Conservation (phyloP, 2,888 invertebrate species). For the Drosophila atripex region DNA sequence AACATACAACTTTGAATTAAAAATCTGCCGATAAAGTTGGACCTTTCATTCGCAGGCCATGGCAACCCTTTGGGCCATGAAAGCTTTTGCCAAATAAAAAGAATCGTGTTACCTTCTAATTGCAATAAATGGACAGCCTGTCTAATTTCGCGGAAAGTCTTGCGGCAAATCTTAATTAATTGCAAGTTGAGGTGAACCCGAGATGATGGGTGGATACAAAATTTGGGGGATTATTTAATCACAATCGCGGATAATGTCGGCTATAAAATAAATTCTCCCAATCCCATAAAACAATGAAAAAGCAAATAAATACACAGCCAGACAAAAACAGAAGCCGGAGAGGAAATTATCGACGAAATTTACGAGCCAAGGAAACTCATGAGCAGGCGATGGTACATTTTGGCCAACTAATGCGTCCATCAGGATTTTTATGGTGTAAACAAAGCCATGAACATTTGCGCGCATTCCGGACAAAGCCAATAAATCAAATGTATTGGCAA, state of each 20-base stretch:
- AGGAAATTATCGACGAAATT: slow-evolving; percentile 39
- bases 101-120: slow-evolving; percentile 19
- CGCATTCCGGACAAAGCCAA: slow-evolving; percentile 52
- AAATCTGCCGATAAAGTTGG: slow-evolving; percentile 44
- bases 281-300: slow-evolving; percentile 32
- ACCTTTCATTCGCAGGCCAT: slow-evolving; percentile 24
- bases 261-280: slow-evolving; percentile 8
- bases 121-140: slow-evolving; percentile 40
- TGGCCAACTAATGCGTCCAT: slow-evolving; percentile 42
- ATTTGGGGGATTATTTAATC: background rate
- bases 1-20: slow-evolving; percentile 47
- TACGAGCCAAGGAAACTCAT: slow-evolving; percentile 29
- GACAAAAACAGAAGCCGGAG: slow-evolving; percentile 20
- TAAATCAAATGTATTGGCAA: slow-evolving; percentile 66
- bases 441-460: slow-evolving; percentile 57
- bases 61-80: slow-evolving; percentile 33
- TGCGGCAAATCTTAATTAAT: slow-evolving; percentile 52
- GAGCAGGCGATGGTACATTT: slow-evolving; percentile 23
- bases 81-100: background rate
- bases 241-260: slow-evolving; percentile 1
- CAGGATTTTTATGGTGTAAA: slow-evolving; percentile 58
- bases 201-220: background rate
- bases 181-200: slow-evolving; percentile 27
- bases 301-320: slow-evolving; percentile 26
- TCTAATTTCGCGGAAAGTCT: slow-evolving; percentile 33